Conservation (phyloP, 2,888 invertebrate species). For the Crossocerus cetratus region DNA sequence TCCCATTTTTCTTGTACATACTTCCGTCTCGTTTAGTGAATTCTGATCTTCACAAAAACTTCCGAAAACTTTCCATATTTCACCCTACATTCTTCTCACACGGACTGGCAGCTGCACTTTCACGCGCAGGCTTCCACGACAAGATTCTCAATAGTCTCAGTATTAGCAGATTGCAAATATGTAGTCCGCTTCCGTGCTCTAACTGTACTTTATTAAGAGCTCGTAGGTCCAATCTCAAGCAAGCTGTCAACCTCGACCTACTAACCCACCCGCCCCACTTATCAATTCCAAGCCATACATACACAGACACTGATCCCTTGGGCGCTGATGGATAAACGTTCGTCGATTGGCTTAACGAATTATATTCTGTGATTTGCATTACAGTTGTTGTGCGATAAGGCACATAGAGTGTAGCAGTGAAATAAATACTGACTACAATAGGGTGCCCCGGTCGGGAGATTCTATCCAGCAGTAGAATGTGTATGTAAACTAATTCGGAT, state of each 20-base stretch:
- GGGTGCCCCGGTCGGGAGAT: slow-evolving; percentile 74
- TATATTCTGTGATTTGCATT: slow-evolving; percentile 76
- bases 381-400: slow-evolving; percentile 74
- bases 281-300: slow-evolving; percentile 21
- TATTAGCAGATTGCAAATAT: no score
- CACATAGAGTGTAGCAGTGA: slow-evolving; percentile 74
- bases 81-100: no score
- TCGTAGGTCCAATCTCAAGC: not conserved
- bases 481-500: slow-evolving; percentile 76
- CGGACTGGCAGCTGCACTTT: no score
- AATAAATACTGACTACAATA: slow-evolving; percentile 72
- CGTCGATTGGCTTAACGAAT: slow-evolving; percentile 73
- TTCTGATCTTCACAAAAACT: no score
- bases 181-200: no score
- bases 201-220: no score
- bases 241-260: slow-evolving; percentile 47
- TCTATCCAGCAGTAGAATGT: slow-evolving; percentile 76
- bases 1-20: not conserved
- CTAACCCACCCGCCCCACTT: slow-evolving; percentile 45
- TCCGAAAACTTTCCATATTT: no score
- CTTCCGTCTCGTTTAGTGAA: no score
- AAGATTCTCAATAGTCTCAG: no score
- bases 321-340: slow-evolving; percentile 66
- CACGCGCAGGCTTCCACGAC: no score
- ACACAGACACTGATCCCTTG: slow-evolving; percentile 45